A percentile compares a stretch with the other conserved stretches of the same genome.
phyloP scores from a whole-genome alignment of 1,140 invertebrate genomes.

The Drosophila nigrodunni region DNA sequence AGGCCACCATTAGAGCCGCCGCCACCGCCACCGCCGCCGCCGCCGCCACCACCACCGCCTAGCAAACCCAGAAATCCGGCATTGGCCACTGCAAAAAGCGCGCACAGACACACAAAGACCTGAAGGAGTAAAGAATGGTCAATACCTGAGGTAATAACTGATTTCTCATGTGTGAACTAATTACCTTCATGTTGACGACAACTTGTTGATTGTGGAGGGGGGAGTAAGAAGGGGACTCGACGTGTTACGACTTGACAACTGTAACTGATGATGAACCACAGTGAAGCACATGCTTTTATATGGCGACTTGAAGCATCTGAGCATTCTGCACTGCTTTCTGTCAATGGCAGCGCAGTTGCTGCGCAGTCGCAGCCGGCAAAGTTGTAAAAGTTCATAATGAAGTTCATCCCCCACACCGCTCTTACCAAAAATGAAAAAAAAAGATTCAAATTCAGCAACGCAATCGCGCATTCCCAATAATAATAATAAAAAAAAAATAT shows the following conservation, averaged over 20 bases:
- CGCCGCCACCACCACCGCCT: slow-evolving; percentile 60
- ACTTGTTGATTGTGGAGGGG: slow-evolving; percentile 52
- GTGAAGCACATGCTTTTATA: slow-evolving; percentile 65
- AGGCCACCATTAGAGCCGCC: slow-evolving; percentile 39
- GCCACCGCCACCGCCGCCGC: slow-evolving; percentile 34
- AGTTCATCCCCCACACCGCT: not conserved
- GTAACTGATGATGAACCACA: slow-evolving; percentile 65
- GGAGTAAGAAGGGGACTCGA: slow-evolving; percentile 19
- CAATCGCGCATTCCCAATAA: slow-evolving; percentile 22
- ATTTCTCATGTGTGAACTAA: no score
- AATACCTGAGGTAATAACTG: no score
- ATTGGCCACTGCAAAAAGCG: slow-evolving; percentile 74
- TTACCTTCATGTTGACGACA: slow-evolving; percentile 76
- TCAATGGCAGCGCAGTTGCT: not conserved
- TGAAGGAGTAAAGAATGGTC: slow-evolving; percentile 9
- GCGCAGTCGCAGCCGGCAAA: slow-evolving; percentile 1
- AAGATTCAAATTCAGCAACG: slow-evolving; percentile 40
- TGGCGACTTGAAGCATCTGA: no score
- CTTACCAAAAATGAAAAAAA: not conserved
- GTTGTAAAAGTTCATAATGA: slow-evolving; percentile 30
- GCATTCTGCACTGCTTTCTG: no score
- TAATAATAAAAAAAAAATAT: not conserved
- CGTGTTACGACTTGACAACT: slow-evolving; percentile 44
- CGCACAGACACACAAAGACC: slow-evolving; percentile 77
- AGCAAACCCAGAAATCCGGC: slow-evolving; percentile 72